Evolutionary conservation across 64 coral and sea anemone species (phyloP), one percentile per base, ranked within the genome.

Genomic region (Montipora capricornis): DNA sequence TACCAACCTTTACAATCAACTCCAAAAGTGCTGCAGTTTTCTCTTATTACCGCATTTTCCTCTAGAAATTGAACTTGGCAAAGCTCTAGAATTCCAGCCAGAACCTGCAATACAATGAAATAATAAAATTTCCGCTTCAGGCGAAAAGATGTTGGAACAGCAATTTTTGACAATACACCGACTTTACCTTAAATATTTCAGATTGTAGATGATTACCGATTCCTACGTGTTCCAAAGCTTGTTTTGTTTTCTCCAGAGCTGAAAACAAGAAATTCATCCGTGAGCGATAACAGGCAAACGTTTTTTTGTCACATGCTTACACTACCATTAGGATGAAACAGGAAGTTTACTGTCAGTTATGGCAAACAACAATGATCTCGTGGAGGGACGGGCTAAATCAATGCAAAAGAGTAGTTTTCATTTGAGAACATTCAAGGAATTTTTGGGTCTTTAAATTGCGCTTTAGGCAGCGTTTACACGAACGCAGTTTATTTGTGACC

Each of bases 141-240:
- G 11, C 53, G 53, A 8, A 57, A 57, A 57, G 14, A 68, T 16
- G 37, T 37, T 37, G 8, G 52, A 37, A 49, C 20, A 47, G 12
- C 5, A 64, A 64, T 3, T 13, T 78, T 78, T 2, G 10, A 19
- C 5, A 78, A 4, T 12, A 77, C 11, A 77, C 4, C 64, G 8
- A 14, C 4, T n/a, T 69, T 61, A 97, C 95, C 95, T 97, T 97
- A 47, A 97, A 97, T 69, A 97, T 97, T 94, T 97, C 88, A 44
- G 82, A 82, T 58, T 97, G 95, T 5, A 91, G 92, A 73, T 91
- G 77, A 87, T 91, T 77, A 52, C 88, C 81, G 50, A 97, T 91
- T 60, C 95, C 95, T 77, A 94, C 47, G 80, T 94, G 94, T 77
- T 83, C 74, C 76, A 97, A 81, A 19, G 95, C 95, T 73, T 97